Evolutionary conservation across 2,113 vertebrate species (phyloP).

Genomic region (Cairina moschata): DNA sequence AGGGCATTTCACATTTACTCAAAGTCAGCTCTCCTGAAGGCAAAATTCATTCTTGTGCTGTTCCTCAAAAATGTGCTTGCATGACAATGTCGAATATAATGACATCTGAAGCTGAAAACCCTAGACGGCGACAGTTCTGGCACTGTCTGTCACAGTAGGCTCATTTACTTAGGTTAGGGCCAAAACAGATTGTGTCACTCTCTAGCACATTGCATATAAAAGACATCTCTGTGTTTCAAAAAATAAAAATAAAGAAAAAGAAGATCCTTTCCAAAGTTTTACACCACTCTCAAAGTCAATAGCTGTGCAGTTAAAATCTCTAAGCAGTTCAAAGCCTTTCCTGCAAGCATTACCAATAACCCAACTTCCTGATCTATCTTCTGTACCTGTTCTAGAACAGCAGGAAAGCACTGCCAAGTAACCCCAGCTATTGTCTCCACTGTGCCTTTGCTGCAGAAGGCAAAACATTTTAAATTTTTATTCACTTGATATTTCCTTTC

Average conservation of each 20-base stretch:
- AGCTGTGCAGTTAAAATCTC: slow-evolving; percentile 1
- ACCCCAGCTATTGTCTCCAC: not conserved
- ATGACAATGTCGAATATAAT: not conserved
- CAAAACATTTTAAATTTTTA: not conserved
- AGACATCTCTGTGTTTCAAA: not conserved
- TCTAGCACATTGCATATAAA: not conserved
- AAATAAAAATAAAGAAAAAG: not conserved
- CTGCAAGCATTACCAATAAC: not conserved
- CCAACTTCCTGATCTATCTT: not conserved
- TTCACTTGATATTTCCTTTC: not conserved
- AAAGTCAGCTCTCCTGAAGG: slow-evolving; percentile 13
- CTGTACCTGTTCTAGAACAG: not conserved
- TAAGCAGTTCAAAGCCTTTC: not conserved
- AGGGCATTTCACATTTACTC: slow-evolving; percentile 1
- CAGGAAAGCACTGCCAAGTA: not conserved
- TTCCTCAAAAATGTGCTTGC: not conserved
- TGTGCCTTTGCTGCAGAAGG: not conserved
- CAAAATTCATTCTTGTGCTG: not conserved
- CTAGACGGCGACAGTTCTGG: not conserved
- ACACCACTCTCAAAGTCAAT: not conserved
- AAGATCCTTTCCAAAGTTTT: not conserved
- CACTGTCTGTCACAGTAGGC: not conserved
- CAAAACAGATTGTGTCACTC: not conserved
- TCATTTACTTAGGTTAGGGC: not conserved
- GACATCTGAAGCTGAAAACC: slow-evolving; percentile 20